Conservation (phyloP, 2,113 vertebrate genomes). For the Montifringilla adamsi region DNA sequence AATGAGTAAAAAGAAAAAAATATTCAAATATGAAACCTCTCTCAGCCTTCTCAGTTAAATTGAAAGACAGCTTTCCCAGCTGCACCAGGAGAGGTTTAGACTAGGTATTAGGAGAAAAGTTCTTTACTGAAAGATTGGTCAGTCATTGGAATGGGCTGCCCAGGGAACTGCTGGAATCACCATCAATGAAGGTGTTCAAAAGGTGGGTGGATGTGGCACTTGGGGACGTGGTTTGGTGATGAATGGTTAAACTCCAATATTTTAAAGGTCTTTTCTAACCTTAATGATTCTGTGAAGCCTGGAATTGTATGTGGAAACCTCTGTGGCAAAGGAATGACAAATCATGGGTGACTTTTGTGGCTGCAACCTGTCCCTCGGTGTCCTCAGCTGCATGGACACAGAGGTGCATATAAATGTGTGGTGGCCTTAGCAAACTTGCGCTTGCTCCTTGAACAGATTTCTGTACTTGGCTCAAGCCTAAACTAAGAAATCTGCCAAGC, state of each 20-base stretch:
- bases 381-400: not conserved
- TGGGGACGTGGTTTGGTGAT: not conserved
- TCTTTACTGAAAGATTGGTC: not conserved
- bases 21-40: not conserved
- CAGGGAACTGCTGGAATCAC: not conserved
- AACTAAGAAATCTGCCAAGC: not conserved
- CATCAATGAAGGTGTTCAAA: not conserved
- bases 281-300: not conserved
- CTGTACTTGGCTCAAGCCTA: not conserved
- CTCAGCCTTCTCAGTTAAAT: not conserved
- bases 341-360: not conserved
- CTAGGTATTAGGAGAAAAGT: not conserved
- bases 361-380: not conserved
- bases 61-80: not conserved
- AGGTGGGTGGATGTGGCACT: not conserved
- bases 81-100: not conserved
- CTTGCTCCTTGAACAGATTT: not conserved
- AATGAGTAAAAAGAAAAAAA: not conserved
- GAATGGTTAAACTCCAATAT: not conserved
- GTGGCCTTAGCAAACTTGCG: not conserved
- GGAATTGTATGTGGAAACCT: not conserved
- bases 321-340: not conserved
- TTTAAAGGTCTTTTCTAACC: not conserved
- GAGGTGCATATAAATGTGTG: not conserved
- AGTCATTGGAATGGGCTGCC: not conserved